Conservation (phyloP, 2,797 vertebrate genomes). For the Cirrhinus molitorella region DNA sequence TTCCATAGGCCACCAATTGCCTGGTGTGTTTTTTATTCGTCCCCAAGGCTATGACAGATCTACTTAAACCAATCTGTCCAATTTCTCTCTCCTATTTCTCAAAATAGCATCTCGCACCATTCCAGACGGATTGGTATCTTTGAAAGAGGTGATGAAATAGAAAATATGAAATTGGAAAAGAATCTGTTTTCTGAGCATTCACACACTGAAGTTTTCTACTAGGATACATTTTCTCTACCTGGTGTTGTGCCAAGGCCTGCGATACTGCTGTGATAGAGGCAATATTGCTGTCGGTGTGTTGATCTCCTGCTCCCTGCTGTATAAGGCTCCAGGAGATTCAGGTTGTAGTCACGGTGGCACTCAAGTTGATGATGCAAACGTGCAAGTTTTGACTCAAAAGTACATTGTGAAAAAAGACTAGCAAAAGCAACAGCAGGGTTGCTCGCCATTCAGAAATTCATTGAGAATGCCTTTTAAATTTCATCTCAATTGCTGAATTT, state of each 20-base stretch:
- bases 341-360: not conserved
- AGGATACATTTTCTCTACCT: not conserved
- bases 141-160: slow-evolving; percentile 33
- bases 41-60: slow-evolving; percentile 24
- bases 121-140: slow-evolving; percentile 3
- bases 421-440: too few relatives aligned
- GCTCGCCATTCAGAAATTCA: not conserved
- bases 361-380: not conserved
- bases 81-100: slow-evolving; percentile 18
- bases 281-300: slow-evolving; percentile 20
- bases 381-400: not conserved
- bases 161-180: slow-evolving; percentile 32
- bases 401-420: not conserved
- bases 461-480: not conserved
- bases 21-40: slow-evolving; percentile 6
- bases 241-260: not conserved
- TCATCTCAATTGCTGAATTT: not conserved
- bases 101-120: slow-evolving; percentile 34
- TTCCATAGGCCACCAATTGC: slow-evolving; percentile 27
- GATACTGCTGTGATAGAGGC: slow-evolving; percentile 21
- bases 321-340: slow-evolving; percentile 5
- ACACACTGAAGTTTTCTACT: slow-evolving; percentile 7
- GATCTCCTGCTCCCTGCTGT: slow-evolving; percentile 55
- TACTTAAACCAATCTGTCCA: slow-evolving; percentile 23
- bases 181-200: slow-evolving; percentile 30